phyloP scores from a whole-genome alignment of 2,797 vertebrate genomes.

The Enteromius afrohamiltoni region DNA sequence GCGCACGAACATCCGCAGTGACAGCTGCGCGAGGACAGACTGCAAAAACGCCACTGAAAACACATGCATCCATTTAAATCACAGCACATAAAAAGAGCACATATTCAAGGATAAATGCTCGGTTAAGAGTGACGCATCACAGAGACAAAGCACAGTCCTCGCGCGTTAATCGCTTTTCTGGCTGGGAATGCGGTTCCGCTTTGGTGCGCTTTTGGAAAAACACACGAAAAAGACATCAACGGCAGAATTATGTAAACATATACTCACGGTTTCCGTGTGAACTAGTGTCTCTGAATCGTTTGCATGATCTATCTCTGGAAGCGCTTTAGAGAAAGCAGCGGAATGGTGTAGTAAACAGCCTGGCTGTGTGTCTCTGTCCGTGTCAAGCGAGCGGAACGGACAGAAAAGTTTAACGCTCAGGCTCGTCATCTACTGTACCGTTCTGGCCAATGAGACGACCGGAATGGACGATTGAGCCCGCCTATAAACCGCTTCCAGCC shows the following conservation, averaged over 20 bases:
- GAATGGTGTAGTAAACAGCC: not conserved
- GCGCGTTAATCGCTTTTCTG: not conserved
- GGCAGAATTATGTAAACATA: too few relatives aligned
- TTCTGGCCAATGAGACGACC: slow-evolving; percentile 37
- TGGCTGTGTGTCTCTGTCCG: not conserved
- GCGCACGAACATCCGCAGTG: slow-evolving; percentile 28
- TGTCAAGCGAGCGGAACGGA: not conserved
- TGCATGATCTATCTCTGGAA: not conserved
- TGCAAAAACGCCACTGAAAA: not conserved
- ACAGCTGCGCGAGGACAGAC: slow-evolving; percentile 23
- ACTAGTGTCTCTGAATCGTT: slow-evolving; percentile 1
- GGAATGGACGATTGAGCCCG: not conserved
- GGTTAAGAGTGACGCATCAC: not conserved
- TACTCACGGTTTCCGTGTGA: slow-evolving; percentile 23
- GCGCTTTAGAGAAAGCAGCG: not conserved
- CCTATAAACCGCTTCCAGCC: slow-evolving; percentile 25
- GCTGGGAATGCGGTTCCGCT: too few relatives aligned
- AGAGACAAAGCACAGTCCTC: not conserved
- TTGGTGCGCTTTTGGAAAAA: not conserved
- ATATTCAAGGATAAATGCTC: not conserved
- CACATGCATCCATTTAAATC: not conserved
- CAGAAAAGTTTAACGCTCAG: slow-evolving; percentile 17
- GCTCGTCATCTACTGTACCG: not conserved
- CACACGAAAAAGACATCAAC: not conserved
- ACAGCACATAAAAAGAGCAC: not conserved